Base-by-base conservation (phyloP, 2,888 invertebrate genomes). In the Ferdinandea cuprea region DNA sequence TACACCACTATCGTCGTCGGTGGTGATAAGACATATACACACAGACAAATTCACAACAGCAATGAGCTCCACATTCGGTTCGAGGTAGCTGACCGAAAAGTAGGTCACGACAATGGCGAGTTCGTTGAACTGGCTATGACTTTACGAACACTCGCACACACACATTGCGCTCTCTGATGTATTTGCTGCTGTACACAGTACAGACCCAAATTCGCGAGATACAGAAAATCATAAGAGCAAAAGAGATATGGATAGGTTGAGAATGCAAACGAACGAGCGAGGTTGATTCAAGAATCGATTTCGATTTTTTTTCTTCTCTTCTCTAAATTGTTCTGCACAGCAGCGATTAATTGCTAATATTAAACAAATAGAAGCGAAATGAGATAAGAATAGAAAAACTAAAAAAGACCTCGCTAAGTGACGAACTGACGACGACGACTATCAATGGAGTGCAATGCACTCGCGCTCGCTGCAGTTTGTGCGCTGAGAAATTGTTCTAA, bases 21-120 rank as follows among this genome's bases (percentile, higher is more conserved):
- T 19, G 61, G 58, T 80, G 80, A 80, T 74, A 80, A 80, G 68
- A 80, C 54, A 66, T 52, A 52, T 19, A 59, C 76, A 69, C 50
- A 63, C 44, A 44, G n/a, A 54, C 15, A 56, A 40, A 65, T 54
- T 56, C 25, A 56, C 35, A 68, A 56, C 83, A 85, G 83, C 87
- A 86, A 86, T 72, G 88, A 90, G 90, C 90, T 90, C 90, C 87
- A 90, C 87, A 90, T 90, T 85, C 90, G 63, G 81, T 77, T 89
- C 88, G 88, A 91, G 91, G 91, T 91, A 88, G 88, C 87, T 90
- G 91, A 91, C 91, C 91, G 89, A 89, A 89, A 91, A 88, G 86
- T 91, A 86, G 91, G 91, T 91, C 91, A 90, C 91, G 91, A 91
- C 90, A 91, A 91, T 90, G 91, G 89, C 88, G 88, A 89, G 91